phyloP scores from a whole-genome alignment of 2,888 invertebrate species.

The Aethes cnicana region DNA sequence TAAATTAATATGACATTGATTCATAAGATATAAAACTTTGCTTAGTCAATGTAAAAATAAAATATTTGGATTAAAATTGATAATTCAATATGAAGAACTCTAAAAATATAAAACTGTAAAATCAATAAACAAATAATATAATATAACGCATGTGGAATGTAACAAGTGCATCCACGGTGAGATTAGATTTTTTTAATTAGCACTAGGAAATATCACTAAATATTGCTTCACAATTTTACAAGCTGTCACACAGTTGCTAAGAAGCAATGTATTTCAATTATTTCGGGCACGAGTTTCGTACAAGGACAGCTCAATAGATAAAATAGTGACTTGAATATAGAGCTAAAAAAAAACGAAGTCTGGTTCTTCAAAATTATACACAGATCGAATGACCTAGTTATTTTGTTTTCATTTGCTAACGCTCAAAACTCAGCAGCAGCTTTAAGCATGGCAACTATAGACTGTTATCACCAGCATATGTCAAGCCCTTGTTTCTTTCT shows the following conservation, averaged over 20 bases:
- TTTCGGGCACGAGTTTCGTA: neutral
- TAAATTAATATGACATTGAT: slow-evolving; percentile 15
- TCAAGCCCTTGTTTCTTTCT: too few species aligned
- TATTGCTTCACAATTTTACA: slow-evolving; percentile 14
- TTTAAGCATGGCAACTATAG: too few species aligned
- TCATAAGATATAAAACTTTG: slow-evolving; percentile 12
- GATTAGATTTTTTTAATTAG: slow-evolving; percentile 14
- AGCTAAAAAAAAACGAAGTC: too few species aligned
- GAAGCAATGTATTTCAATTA: slow-evolving; percentile 4
- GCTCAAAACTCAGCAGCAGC: too few species aligned
- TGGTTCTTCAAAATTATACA: too few species aligned
- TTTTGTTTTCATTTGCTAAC: too few species aligned
- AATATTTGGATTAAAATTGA: slow-evolving; percentile 1
- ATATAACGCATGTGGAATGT: slow-evolving; percentile 41
- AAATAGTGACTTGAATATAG: too few species aligned
- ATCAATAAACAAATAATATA: slow-evolving; percentile 30
- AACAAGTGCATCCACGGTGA: slow-evolving; percentile 40
- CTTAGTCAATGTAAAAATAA: slow-evolving; percentile 6
- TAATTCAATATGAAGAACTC: slow-evolving; percentile 29
- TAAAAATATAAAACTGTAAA: slow-evolving; percentile 32
- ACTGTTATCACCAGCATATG: too few species aligned
- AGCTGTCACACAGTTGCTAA: slow-evolving; percentile 6
- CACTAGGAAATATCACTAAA: slow-evolving; percentile 23
- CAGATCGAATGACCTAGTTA: too few species aligned
- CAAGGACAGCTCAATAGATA: slow-evolving; percentile 6